These are phyloP conservation scores for Cryptops parisi DNA, from an alignment of 2,888 invertebrate genomes.

Conservation along the genomic window DNA sequence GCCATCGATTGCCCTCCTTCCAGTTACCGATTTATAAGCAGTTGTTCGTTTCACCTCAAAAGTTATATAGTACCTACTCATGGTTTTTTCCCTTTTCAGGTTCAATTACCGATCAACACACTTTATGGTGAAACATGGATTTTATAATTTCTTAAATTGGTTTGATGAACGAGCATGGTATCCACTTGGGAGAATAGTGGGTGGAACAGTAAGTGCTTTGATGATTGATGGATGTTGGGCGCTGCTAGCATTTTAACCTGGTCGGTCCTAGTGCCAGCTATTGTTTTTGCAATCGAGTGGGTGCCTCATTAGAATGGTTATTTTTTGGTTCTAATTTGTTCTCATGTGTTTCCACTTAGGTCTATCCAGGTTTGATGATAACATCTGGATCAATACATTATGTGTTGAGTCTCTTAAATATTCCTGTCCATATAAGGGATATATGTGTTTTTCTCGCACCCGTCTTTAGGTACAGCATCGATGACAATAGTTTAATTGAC, in stretches of 20 bases:
- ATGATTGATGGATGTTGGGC: no score
- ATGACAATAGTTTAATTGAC: no score
- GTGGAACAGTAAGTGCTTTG: slow-evolving; percentile 60
- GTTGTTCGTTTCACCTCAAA: no score
- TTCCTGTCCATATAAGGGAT: slow-evolving; percentile 95
- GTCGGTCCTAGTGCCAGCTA: no score
- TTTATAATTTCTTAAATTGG: slow-evolving; percentile 99
- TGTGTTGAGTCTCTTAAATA: slow-evolving; percentile 74
- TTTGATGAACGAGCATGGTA: slow-evolving; percentile 99
- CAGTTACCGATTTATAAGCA: no score
- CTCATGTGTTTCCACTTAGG: no score
- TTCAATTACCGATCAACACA: slow-evolving; percentile 99
- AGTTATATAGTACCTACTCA: no score
- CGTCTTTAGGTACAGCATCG: slow-evolving; percentile 65
- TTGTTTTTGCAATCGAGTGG: no score
- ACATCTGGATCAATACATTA: slow-evolving; percentile 97
- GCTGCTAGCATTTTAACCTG: no score
- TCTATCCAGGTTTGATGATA: slow-evolving; percentile 98
- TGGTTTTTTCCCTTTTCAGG: slow-evolving; percentile 42
- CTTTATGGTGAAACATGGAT: slow-evolving; percentile 98
- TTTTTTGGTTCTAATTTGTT: background rate
- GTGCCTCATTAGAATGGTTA: background rate
- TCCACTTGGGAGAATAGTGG: slow-evolving; percentile 94
- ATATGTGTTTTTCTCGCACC: slow-evolving; percentile 98
- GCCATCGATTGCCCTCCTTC: no score